Conservation (phyloP, 2,888 invertebrate species). For the Ophion ventricosus region DNA sequence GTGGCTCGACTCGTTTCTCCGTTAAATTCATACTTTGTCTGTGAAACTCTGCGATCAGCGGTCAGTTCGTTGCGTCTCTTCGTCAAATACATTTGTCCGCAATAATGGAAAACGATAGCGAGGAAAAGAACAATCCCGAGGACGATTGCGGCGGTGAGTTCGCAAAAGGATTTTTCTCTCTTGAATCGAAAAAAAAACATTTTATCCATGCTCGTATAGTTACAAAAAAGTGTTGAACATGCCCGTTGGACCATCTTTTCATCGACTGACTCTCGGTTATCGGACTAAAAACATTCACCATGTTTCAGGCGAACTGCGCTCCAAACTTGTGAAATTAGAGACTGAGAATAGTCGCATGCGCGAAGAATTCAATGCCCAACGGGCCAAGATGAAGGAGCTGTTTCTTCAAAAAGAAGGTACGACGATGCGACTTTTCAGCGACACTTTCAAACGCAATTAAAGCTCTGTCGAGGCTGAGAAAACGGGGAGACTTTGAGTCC, state of each 20-base stretch:
- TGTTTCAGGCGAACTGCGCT: constrained; percentile 71
- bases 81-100: constrained; percentile 24
- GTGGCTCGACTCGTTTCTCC: not conserved
- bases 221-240: constrained; percentile 2
- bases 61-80: constrained; percentile 13
- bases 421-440: constrained; percentile 84
- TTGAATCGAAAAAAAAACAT: not conserved
- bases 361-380: constrained; percentile 94
- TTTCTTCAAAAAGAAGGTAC: constrained; percentile 97
- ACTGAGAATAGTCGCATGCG: constrained; percentile 88
- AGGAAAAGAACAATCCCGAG: constrained; percentile 66
- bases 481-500: too few species aligned
- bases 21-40: not conserved
- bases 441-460: not conserved
- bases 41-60: constrained; percentile 28
- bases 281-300: not conserved
- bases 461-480: not conserved
- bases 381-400: constrained; percentile 96
- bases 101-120: constrained; percentile 75
- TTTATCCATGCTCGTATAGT: not conserved
- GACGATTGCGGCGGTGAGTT: constrained; percentile 73
- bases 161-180: not conserved
- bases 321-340: constrained; percentile 79
- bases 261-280: not conserved
- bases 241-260: not conserved